Conservation (phyloP, 2,888 invertebrate species). For the Neoascia interrupta region DNA sequence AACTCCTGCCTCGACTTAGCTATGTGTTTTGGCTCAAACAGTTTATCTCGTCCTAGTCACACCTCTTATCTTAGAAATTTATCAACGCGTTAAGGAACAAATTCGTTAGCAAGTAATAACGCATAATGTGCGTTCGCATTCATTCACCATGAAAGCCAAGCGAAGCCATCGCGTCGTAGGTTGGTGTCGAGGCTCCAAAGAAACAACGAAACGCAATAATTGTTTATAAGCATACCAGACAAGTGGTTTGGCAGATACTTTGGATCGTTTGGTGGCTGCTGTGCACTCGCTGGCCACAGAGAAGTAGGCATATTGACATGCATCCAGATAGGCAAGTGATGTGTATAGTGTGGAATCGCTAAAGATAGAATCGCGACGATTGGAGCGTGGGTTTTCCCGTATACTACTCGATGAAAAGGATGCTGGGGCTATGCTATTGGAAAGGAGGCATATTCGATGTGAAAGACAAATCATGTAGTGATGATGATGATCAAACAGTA, state of each 20-base stretch:
- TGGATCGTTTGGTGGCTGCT: slow-evolving; percentile 21
- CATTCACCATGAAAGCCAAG: too few relatives aligned
- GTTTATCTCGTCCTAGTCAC: slow-evolving; percentile 56
- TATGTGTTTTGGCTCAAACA: slow-evolving; percentile 9
- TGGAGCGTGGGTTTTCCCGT: slow-evolving; percentile 52
- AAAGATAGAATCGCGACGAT: slow-evolving; percentile 3
- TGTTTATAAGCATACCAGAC: slow-evolving; percentile 42
- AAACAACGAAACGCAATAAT: slow-evolving; percentile 67
- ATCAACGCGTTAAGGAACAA: slow-evolving; percentile 60
- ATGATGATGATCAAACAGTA: slow-evolving; percentile 34
- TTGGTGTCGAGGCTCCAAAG: not conserved
- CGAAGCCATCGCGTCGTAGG: not conserved
- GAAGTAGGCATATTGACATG: slow-evolving; percentile 50
- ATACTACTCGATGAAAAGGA: slow-evolving; percentile 20
- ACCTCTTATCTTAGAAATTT: slow-evolving; percentile 67
- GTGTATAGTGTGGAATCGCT: slow-evolving; percentile 11
- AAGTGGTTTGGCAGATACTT: slow-evolving; percentile 41
- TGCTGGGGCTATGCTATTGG: slow-evolving; percentile 23
- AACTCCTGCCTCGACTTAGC: not conserved
- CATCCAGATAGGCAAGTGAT: slow-evolving; percentile 32
- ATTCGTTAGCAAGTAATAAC: slow-evolving; percentile 60
- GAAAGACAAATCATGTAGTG: slow-evolving; percentile 44
- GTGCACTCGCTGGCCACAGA: too few relatives aligned
- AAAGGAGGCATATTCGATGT: slow-evolving; percentile 18
- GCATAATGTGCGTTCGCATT: slow-evolving; percentile 48